phyloP scores from a whole-genome alignment of 1,140 invertebrate genomes.

The Zaprionus vittiger region DNA sequence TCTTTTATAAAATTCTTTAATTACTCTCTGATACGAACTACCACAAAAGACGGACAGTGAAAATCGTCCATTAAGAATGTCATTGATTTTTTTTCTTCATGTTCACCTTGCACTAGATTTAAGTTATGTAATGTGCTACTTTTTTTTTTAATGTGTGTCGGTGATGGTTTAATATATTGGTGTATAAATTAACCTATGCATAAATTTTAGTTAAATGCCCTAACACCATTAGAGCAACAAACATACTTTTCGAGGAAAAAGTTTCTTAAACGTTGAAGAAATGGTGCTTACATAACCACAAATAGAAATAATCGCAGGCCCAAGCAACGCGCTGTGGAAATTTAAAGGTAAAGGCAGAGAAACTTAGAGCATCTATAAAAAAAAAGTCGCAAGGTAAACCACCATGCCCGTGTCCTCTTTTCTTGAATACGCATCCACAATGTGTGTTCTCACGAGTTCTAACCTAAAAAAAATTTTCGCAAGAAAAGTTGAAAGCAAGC shows the following conservation, averaged over 20 bases:
- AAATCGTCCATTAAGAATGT: constrained; percentile 39
- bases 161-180: constrained; percentile 53
- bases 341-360: constrained; percentile 2
- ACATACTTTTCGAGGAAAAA: constrained; percentile 7
- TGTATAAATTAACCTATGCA: constrained; percentile 28
- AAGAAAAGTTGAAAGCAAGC: constrained; percentile 39
- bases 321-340: constrained; percentile 12
- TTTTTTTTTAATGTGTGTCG: constrained; percentile 64
- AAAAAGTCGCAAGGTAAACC: constrained; percentile 40
- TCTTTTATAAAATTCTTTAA: constrained; percentile 43
- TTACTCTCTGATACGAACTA: constrained; percentile 19
- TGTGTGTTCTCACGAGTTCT: constrained; percentile 48
- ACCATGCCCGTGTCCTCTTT: constrained; percentile 33
- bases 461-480: constrained; percentile 49
- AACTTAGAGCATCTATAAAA: constrained; percentile 32
- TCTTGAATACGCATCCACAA: constrained; percentile 12
- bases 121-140: constrained; percentile 80
- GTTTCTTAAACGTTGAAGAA: constrained; percentile 26
- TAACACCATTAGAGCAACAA: constrained; percentile 3
- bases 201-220: background rate
- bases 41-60: constrained; percentile 43
- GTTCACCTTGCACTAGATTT: constrained; percentile 77
- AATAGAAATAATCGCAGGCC: constrained; percentile 16
- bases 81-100: constrained; percentile 77
- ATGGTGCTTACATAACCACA: constrained; percentile 66